Percentiles rank a stretch among this genome's conserved stretches.
Conservation (phyloP, 2,113 vertebrate genomes). For the Aythya baeri region DNA sequence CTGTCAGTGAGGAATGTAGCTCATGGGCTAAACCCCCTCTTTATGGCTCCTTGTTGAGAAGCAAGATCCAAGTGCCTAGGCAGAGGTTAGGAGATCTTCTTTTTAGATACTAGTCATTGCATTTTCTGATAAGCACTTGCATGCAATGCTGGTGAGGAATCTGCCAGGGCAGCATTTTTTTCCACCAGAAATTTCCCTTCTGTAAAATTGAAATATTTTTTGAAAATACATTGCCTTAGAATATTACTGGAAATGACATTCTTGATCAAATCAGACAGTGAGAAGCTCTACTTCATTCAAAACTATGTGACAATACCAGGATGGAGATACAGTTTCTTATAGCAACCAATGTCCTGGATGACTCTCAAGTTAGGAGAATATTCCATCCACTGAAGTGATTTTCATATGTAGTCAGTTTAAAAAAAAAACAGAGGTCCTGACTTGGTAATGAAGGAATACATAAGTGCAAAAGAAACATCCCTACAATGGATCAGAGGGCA, state of each 20-base stretch:
- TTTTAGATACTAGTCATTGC: not conserved
- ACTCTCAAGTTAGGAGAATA: not conserved
- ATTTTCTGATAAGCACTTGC: not conserved
- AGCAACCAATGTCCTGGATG: not conserved
- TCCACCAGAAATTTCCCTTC: not conserved
- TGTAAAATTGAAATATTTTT: not conserved
- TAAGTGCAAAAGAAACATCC: not conserved
- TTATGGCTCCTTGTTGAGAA: not conserved
- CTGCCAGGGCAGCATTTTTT: not conserved
- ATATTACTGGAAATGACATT: not conserved
- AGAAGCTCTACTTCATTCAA: not conserved
- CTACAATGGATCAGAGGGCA: not conserved
- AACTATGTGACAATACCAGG: not conserved
- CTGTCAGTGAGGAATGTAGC: not conserved
- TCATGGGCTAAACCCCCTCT: not conserved
- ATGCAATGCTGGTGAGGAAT: not conserved
- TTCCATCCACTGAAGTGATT: not conserved
- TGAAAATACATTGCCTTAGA: not conserved
- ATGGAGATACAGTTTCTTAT: not conserved
- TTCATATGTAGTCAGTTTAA: not conserved
- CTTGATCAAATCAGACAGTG: not conserved
- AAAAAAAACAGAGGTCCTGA: not conserved
- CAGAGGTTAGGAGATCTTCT: not conserved
- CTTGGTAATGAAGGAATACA: not conserved
- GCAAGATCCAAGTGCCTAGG: not conserved